Base-by-base conservation (phyloP, 1,140 invertebrate species). In the Antheraea pernyi region DNA sequence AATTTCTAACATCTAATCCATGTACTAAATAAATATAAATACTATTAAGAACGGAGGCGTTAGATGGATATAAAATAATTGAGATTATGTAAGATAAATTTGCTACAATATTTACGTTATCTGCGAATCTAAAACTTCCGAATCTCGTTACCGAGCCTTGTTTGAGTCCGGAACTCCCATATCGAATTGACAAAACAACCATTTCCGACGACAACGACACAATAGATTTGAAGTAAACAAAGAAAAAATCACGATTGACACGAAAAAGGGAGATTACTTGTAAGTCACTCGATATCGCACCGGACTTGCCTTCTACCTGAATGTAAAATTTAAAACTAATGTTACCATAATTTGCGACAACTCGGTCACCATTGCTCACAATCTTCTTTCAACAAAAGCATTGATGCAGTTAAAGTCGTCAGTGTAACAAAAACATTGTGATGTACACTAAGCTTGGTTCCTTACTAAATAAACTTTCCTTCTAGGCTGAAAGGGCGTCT, bases 151-250 rank as follows among this genome's bases (percentile, higher is more conserved):
- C 9, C 13, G 46, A 48, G 7, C 46, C 46, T 16, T 16, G 46
- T 53, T 53, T 53, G 7, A 11, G 46, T 53, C 46, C 13, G 46
- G 16, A 10, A 53, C 46, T 53, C 46, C 46, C 46, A 53, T 30
- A 16, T 61, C 60, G 22, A 61, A 61, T 61, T 30, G 60, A 61
- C 19, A 36, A 61, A 61, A 61, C 60, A 61, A 53, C 46, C 46
- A 30, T 61, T 61, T 61, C 60, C 19, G 19, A 13, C 60, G 30
- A 61, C 19, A 30, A 36, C 60, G 60, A 6, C 30, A 61, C 60
- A 36, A 61, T 61, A 61, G 60, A 30, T 61, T 61, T 30, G 60
- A 61, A 61, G 30, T 8, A 61, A 61, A 61, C 60, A 61, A 61
- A 53, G 19, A 61, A 22, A 61, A 61, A 61, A 36, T 61, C 60